These are phyloP conservation scores for Palaemon carinicauda DNA, from an alignment of 1,140 invertebrate genomes.

Conservation along the genomic window DNA sequence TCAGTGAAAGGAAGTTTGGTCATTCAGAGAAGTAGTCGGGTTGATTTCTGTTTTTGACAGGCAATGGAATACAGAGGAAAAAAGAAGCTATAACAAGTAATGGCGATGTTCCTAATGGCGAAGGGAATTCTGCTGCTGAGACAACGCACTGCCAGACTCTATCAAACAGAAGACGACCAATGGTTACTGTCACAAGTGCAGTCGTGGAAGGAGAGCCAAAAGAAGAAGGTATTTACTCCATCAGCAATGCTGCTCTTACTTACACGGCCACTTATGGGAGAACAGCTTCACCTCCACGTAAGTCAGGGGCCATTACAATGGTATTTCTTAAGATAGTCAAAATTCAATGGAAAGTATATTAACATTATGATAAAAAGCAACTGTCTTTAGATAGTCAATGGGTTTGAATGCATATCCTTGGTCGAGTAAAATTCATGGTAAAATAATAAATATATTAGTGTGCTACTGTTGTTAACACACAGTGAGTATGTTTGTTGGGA, in stretches of 20 bases:
- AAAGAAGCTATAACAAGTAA: conserved; percentile 10
- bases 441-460: no score
- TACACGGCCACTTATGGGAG: conserved; percentile 22
- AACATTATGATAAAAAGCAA: background rate
- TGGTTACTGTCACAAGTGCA: background rate
- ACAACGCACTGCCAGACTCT: conserved; percentile 13
- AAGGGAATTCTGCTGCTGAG: background rate
- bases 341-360: background rate
- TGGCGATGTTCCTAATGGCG: background rate
- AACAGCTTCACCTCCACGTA: conserved; percentile 36
- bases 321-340: background rate
- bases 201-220: conserved; percentile 10
- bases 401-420: no score
- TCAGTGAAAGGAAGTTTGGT: no score
- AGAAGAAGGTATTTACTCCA: conserved; percentile 44
- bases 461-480: no score
- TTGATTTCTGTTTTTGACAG: background rate
- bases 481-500: no score
- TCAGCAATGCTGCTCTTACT: conserved; percentile 44
- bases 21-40: background rate
- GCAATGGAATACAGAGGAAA: background rate
- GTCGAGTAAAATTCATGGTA: no score
- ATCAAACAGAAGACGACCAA: background rate
- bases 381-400: background rate
- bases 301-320: background rate